phyloP scores from a whole-genome alignment of 2,888 invertebrate genomes.

The Cataglyphis cursor region DNA sequence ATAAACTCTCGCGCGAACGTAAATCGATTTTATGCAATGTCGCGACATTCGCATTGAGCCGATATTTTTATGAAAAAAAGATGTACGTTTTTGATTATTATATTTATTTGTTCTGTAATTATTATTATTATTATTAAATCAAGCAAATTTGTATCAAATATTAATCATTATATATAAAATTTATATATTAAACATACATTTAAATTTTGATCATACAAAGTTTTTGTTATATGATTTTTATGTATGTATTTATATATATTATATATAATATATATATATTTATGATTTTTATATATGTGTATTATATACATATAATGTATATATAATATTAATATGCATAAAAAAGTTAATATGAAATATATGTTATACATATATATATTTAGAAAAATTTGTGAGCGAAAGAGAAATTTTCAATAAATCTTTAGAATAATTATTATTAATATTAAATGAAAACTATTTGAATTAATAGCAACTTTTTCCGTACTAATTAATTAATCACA shows the following conservation, averaged over 20 bases:
- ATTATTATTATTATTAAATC: not conserved
- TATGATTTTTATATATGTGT: not conserved
- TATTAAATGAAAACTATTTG: not conserved
- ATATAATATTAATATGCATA: not conserved
- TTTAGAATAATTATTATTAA: slow-evolving; percentile 2
- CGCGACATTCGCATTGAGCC: not conserved
- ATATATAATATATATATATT: not conserved
- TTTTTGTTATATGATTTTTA: not conserved
- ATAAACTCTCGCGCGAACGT: slow-evolving; percentile 4
- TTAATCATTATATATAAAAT: not conserved
- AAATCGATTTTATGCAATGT: slow-evolving; percentile 14
- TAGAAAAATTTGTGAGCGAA: not conserved
- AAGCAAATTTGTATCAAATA: not conserved
- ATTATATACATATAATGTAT: not conserved
- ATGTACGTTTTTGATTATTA: not conserved
- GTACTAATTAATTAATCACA: not conserved
- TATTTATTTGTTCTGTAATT: not conserved
- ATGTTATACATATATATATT: not conserved
- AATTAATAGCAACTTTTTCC: not conserved
- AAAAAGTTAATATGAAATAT: not conserved
- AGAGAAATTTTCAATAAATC: not conserved
- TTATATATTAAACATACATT: not conserved
- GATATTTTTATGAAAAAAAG: not conserved
- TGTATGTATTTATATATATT: not conserved
- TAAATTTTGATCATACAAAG: not conserved